Conservation (phyloP, 2,113 vertebrate species). For the Amazona vittata region DNA sequence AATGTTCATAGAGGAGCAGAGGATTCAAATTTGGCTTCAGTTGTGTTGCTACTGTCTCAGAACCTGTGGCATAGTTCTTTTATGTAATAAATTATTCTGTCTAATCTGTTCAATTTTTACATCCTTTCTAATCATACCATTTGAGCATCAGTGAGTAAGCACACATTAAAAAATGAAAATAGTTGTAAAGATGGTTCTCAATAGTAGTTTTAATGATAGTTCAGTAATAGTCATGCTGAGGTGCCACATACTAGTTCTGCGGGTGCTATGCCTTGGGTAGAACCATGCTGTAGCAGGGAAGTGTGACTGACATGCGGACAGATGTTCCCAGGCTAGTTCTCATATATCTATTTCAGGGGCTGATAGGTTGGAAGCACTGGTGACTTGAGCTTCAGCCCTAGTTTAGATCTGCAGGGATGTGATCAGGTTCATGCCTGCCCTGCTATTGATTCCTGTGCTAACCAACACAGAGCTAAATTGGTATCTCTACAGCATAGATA, state of each 20-base stretch:
- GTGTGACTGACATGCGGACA: neutral
- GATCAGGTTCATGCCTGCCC: neutral
- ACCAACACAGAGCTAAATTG: neutral
- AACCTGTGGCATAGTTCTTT: neutral
- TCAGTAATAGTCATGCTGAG: neutral
- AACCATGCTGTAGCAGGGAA: fast-evolving
- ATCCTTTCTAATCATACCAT: neutral
- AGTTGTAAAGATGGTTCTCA: neutral
- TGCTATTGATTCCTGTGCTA: neutral
- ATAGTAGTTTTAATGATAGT: neutral
- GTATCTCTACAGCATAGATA: neutral
- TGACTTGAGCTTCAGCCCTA: neutral
- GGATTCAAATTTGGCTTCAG: neutral
- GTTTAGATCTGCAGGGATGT: neutral
- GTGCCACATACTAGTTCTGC: neutral
- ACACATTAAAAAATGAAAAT: neutral
- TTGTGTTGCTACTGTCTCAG: neutral
- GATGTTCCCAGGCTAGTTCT: neutral
- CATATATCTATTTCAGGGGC: neutral
- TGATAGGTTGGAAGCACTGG: neutral
- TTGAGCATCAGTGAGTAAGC: neutral
- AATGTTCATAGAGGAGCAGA: neutral
- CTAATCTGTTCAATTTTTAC: neutral
- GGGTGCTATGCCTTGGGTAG: neutral
- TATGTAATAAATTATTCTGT: neutral